Evolutionary conservation across 2,113 vertebrate species (phyloP).

Genomic region (Oryzias melastigma): DNA sequence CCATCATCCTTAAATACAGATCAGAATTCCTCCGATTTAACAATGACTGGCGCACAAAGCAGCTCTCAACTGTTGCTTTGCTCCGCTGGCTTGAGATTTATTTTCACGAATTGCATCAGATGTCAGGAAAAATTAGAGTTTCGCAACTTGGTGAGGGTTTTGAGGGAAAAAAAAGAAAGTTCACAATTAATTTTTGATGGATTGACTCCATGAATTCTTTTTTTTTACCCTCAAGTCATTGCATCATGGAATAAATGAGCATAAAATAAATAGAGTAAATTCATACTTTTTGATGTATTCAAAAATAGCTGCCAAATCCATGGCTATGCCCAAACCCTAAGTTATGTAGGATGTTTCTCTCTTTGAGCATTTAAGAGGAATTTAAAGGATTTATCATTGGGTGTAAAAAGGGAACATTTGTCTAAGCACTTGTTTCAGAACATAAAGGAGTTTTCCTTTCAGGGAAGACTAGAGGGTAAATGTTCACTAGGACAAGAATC

Average conservation of each 20-base stretch:
- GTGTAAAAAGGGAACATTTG: constrained; percentile 41
- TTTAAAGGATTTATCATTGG: constrained; percentile 56
- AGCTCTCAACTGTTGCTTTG: constrained; percentile 42
- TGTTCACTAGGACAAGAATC: constrained; percentile 55
- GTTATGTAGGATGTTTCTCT: constrained; percentile 9
- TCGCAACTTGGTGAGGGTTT: constrained; percentile 44
- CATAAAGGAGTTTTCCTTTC: constrained; percentile 47
- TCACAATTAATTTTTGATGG: constrained; percentile 16
- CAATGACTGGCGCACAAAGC: constrained; percentile 52
- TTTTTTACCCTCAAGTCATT: constrained; percentile 26
- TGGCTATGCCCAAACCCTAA: neutral
- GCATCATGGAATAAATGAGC: too few species aligned
- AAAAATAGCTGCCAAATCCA: neutral
- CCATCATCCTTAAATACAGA: constrained; percentile 33
- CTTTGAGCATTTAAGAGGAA: constrained; percentile 31
- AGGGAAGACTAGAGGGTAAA: constrained; percentile 57
- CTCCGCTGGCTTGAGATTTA: constrained; percentile 44
- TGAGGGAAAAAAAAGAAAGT: constrained; percentile 5
- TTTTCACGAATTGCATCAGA: constrained; percentile 46
- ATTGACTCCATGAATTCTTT: neutral
- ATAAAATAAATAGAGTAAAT: too few species aligned
- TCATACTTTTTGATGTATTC: too few species aligned
- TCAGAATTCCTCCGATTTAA: constrained; percentile 55
- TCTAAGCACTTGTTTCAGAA: constrained; percentile 42
- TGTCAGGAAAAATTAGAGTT: constrained; percentile 48